Evolutionary conservation across 2,888 invertebrate genomes (phyloP).

Genomic region (Drosophila siamana): DNA sequence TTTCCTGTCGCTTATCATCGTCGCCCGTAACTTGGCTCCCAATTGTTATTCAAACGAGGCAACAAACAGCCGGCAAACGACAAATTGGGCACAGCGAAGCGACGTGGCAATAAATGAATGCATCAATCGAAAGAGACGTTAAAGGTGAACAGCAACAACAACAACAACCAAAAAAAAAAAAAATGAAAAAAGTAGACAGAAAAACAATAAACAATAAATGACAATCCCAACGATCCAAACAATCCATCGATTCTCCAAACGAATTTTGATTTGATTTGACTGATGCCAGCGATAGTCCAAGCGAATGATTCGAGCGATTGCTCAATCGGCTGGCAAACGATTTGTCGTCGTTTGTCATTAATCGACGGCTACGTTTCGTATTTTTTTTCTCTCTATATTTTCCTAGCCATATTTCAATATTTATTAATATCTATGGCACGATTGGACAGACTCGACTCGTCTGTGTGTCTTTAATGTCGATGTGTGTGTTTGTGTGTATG

Average conservation of each 20-base stretch:
- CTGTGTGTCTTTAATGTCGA: no score
- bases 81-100: constrained; percentile 54
- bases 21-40: constrained; percentile 36
- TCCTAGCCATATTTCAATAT: constrained; percentile 50
- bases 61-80: constrained; percentile 31
- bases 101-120: constrained; percentile 59
- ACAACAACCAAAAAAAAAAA: background rate
- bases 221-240: constrained; percentile 33
- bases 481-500: constrained; percentile 32
- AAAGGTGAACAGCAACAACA: constrained; percentile 46
- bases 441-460: constrained; percentile 39
- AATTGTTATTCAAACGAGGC: constrained; percentile 54
- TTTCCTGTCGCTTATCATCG: constrained; percentile 46
- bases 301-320: constrained; percentile 49
- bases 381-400: background rate
- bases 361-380: constrained; percentile 34
- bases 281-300: constrained; percentile 26
- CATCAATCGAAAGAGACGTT: constrained; percentile 48
- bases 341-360: constrained; percentile 72
- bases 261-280: constrained; percentile 24
- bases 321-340: constrained; percentile 61
- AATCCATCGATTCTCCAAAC: constrained; percentile 37
- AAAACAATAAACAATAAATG: constrained; percentile 37
- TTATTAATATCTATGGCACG: constrained; percentile 64
- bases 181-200: background rate